These are phyloP conservation scores for Elephas maximus DNA, from an alignment of 2,113 vertebrate species.

Conservation along the genomic window DNA sequence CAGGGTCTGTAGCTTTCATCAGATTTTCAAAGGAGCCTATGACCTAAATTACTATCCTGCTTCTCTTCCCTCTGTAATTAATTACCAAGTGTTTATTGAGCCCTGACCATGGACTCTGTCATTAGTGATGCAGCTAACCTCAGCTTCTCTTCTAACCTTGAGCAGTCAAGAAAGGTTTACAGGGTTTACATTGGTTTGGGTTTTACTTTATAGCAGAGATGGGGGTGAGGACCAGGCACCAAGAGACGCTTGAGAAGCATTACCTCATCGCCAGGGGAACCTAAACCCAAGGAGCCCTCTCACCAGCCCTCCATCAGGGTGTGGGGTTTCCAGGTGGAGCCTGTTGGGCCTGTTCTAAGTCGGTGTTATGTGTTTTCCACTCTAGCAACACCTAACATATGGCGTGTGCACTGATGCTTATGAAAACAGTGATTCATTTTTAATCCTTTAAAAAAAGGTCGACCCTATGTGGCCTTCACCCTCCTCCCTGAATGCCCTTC, in stretches of 20 bases:
- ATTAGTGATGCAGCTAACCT: conserved; percentile 41
- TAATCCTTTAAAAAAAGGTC: conserved; percentile 79
- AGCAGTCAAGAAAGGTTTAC: neutral
- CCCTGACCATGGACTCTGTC: conserved; percentile 59
- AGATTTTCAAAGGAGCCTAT: conserved; percentile 69
- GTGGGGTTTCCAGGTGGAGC: conserved; percentile 69
- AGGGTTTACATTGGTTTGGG: conserved; percentile 46
- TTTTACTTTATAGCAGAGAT: conserved; percentile 67
- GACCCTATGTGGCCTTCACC: conserved; percentile 75
- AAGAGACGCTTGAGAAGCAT: conserved; percentile 11
- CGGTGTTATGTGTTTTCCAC: conserved; percentile 71
- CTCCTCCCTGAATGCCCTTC: conserved; percentile 73
- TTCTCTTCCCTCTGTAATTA: conserved; percentile 71
- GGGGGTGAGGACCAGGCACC: neutral
- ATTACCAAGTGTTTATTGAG: conserved; percentile 74
- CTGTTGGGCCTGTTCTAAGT: conserved; percentile 77
- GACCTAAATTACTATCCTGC: conserved; percentile 69
- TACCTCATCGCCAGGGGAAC: conserved; percentile 78
- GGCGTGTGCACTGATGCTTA: conserved; percentile 82
- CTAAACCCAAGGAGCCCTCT: conserved; percentile 64
- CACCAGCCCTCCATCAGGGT: conserved; percentile 52
- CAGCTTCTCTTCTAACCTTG: conserved; percentile 22
- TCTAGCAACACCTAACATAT: conserved; percentile 84
- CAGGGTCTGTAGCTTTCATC: conserved; percentile 56
- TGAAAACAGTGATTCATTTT: conserved; percentile 87